Conservation (phyloP, 2,113 vertebrate genomes). For the Mirounga angustirostris region DNA sequence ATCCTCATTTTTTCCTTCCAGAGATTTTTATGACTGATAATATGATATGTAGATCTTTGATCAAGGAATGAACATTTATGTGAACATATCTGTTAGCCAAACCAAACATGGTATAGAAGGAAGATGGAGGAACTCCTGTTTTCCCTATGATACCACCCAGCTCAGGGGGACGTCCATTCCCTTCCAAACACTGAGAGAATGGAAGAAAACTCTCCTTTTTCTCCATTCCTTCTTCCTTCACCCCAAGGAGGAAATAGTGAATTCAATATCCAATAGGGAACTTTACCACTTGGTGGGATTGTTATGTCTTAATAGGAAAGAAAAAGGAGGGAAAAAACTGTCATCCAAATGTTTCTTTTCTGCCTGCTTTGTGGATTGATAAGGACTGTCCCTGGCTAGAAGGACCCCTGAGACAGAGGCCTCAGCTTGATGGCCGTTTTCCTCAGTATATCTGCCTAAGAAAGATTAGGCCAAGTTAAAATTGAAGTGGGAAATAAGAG, state of each 20-base stretch:
- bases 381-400: background rate
- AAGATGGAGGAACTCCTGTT: background rate
- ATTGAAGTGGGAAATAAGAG: background rate
- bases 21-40: background rate
- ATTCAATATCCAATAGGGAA: background rate
- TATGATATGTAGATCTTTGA: background rate
- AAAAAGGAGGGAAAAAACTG: background rate
- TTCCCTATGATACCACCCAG: background rate
- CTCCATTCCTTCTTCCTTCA: background rate
- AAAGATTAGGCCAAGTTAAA: background rate
- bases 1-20: constrained; percentile 61
- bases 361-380: background rate
- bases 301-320: background rate
- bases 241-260: background rate
- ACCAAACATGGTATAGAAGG: background rate
- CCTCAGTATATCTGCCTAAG: background rate
- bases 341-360: background rate
- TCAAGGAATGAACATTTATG: background rate
- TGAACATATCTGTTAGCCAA: background rate
- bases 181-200: background rate
- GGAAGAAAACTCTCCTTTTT: background rate
- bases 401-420: background rate
- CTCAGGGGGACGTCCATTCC: background rate
- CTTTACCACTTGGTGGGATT: background rate
- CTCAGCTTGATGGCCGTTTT: background rate